Conservation (phyloP, 1,140 invertebrate species). For the Aphelenchoides besseyi region DNA sequence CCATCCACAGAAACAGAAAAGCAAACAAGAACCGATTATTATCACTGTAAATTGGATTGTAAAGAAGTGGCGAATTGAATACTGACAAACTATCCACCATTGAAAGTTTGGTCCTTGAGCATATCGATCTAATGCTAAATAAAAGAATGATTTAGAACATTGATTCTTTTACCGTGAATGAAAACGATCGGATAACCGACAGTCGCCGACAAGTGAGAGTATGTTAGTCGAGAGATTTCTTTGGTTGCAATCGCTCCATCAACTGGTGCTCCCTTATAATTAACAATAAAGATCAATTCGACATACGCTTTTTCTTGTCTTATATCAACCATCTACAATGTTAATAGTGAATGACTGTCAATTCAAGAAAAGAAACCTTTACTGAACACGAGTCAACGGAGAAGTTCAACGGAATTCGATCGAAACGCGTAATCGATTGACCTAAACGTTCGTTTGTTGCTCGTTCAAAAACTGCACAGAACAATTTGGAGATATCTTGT, state of each 20-base stretch:
- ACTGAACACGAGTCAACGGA: conserved; percentile 11
- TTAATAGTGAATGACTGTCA: not conserved
- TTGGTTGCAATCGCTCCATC: conserved; percentile 8
- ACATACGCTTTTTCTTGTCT: not conserved
- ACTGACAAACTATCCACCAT: conserved; percentile 13
- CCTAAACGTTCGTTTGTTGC: conserved; percentile 2
- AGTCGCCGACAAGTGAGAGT: not conserved
- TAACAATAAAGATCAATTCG: not conserved
- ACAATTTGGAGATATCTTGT: not conserved
- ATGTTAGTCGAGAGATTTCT: conserved; percentile 8
- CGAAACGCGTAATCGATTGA: not conserved
- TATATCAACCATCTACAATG: not conserved
- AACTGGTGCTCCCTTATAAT: not conserved
- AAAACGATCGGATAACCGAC: not conserved
- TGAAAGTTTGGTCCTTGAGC: not conserved
- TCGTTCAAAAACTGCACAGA: conserved; percentile 2
- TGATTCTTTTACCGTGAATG: not conserved
- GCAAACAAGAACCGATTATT: not conserved
- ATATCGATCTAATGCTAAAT: not conserved
- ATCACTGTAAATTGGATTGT: not conserved
- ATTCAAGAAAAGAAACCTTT: not conserved
- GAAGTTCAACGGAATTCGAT: conserved; percentile 6
- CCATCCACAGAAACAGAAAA: not conserved
- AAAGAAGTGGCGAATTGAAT: not conserved
- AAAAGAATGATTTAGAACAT: not conserved